Base-by-base conservation (phyloP, 2,888 invertebrate species). In the Timema podura region DNA sequence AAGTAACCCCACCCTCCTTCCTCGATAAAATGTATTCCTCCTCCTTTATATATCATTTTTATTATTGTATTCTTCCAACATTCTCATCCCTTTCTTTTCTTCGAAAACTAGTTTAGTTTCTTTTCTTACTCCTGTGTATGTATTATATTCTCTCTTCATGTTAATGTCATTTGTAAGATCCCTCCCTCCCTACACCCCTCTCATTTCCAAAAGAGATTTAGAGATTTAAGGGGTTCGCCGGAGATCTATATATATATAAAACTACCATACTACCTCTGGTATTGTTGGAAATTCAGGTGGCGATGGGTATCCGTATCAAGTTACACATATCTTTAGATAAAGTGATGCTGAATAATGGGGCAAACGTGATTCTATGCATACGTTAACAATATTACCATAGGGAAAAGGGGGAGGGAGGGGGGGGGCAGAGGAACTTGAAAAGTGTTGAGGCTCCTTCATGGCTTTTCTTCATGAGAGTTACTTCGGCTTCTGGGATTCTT, bases 261-360 rank as follows among this genome's bases (percentile, higher is more conserved):
- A n/a, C n/a, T n/a, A 61, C 61, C 61, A 61, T 47, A 54, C 48
- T 16, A 46, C 7, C 65, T 6, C 59, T 51, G 30, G 68, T 61
- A 72, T 70, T 72, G 72, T 72, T 46, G 68, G 57, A 15, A 65
- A n/a, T 72, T 72, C 72, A 72, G 70, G 70, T 59, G 72, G 47
- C 66, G 72, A 72, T 72, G 68, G 70, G 72, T 70, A 72, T 72
- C 72, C 57, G 68, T 72, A 72, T 72, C 72, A 68, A 45, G 65
- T 72, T 70, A 65, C 72, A 68, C 57, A 70, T 68, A 72, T 72
- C 64, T 67, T 51, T 51, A 68, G 72, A 72, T 72, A 72, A 68
- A 72, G 65, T 45, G 16, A 61, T 45, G 61, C 61, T 51, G 51
- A 13, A 51, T 51, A n/a, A 51, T 13, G 51, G 51, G 51, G 51